Evolutionary conservation across 2,888 invertebrate genomes (phyloP), one percentile per base, ranked within the genome.

Genomic region (Tipula helvola): DNA sequence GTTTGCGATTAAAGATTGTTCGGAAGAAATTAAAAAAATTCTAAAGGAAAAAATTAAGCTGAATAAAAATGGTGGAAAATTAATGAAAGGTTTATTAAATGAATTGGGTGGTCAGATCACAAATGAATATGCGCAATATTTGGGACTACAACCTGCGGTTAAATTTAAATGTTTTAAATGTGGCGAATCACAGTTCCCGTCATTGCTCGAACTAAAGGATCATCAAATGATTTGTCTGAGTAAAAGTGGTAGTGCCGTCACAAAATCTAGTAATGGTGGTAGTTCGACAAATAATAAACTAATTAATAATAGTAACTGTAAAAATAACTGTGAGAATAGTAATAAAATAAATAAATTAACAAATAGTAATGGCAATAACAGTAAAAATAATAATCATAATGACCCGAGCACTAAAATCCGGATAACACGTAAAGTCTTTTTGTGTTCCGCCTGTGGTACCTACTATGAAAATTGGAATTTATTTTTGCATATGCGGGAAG

Each of bases 381-480:
- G 28, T 44, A 47, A n/a, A 36, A 52, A 7, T 36, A 52, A 8
- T 86, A 44, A 39, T 28, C 16, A 86, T 44, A 86, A 86, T 28
- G 41, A 57, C 71, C 44, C 87, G 89, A 87, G 88, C 90, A 91
- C 93, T 85, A 93, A 93, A 89, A 94, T 95, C 86, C 93, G 94
- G 90, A 93, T 95, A 84, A 95, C 95, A n/a, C 92, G 95, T 83
- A 96, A 96, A 90, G 96, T 96, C 87, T 97, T 95, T 90, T 92
- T 96, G 86, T 97, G 97, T 90, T 95, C 96, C 13, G 95, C 96
- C 0, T 97, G 97, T 90, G 95, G 95, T 84, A 96, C 95, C 12
- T 96, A 96, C 89, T 96, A 96, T 92, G 96, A 96, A 91, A 96
- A 96, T 89, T 96, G 96, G 96, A 96, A 96, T 91, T 93, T 97